A percentile compares a stretch with the other conserved stretches of the same genome.
phyloP scores from a whole-genome alignment of 2,113 vertebrate genomes.

The Solenodon paradoxus region DNA sequence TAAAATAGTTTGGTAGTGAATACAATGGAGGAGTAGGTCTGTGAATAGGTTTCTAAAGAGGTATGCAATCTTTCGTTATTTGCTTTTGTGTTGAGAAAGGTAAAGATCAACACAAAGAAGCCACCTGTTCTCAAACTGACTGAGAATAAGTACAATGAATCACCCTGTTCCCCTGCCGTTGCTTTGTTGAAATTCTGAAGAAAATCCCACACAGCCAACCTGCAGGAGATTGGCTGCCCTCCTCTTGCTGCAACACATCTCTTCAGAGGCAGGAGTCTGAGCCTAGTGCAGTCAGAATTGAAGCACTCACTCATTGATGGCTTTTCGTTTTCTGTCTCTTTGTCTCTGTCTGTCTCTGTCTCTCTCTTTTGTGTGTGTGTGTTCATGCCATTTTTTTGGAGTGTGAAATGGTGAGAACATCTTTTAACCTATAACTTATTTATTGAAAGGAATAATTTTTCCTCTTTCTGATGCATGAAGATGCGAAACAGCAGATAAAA shows the following conservation, averaged over 20 bases:
- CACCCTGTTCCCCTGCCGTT: not conserved
- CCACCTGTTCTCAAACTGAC: not conserved
- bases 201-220: not conserved
- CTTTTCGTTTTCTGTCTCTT: too few relatives aligned
- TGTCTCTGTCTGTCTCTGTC: too few relatives aligned
- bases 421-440: not conserved
- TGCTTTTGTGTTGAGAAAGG: not conserved
- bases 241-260: too few relatives aligned
- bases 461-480: not conserved
- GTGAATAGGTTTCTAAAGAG: too few relatives aligned
- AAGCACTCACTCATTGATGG: not conserved
- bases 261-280: not conserved
- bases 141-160: accelerated
- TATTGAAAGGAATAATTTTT: not conserved
- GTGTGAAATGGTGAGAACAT: not conserved
- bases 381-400: not conserved
- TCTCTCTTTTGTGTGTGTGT: not conserved
- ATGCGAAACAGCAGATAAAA: not conserved
- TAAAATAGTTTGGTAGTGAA: not conserved
- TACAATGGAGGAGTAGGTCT: not conserved
- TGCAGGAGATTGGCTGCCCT: too few relatives aligned
- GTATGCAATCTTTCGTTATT: not conserved
- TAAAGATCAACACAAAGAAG: not conserved
- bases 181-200: not conserved
- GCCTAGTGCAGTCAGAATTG: not conserved